These are phyloP conservation scores for Ommatoiulus sabulosus DNA, from an alignment of 2,888 invertebrate genomes.

Conservation along the genomic window DNA sequence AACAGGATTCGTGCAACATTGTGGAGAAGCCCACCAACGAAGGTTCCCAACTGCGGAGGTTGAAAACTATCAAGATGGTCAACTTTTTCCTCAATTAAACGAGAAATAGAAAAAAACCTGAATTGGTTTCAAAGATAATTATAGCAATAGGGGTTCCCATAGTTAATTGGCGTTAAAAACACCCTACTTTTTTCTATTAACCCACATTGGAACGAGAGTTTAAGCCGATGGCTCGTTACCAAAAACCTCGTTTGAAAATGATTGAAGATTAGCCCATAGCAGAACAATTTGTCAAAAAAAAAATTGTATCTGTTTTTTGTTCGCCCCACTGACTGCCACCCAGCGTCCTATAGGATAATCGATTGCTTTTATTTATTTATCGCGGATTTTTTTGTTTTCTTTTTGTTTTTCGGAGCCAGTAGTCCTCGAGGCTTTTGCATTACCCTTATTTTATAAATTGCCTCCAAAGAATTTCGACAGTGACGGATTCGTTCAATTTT, in stretches of 20 bases:
- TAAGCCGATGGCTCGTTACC: background rate
- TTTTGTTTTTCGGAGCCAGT: background rate
- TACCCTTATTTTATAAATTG: slow-evolving; percentile 12
- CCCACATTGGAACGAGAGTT: background rate
- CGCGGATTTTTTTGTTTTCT: background rate
- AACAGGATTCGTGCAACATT: background rate
- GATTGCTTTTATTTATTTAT: background rate
- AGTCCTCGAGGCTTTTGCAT: background rate
- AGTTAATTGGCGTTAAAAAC: background rate
- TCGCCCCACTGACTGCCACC: background rate
- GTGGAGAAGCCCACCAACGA: background rate
- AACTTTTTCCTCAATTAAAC: slow-evolving; percentile 16
- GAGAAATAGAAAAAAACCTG: background rate
- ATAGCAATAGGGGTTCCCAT: background rate
- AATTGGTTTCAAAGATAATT: slow-evolving; percentile 29
- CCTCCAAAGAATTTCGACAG: background rate
- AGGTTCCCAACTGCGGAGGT: background rate
- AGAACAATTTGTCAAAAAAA: slow-evolving; percentile 9
- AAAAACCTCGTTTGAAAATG: background rate
- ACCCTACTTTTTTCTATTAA: background rate
- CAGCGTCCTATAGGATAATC: slow-evolving; percentile 14
- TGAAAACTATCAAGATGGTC: background rate
- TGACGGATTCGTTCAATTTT: slow-evolving; percentile 12
- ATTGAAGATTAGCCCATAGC: slow-evolving; percentile 12
- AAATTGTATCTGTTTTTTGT: background rate